phyloP scores from a whole-genome alignment of 1,140 invertebrate genomes.

The Dendrolimus kikuchii region DNA sequence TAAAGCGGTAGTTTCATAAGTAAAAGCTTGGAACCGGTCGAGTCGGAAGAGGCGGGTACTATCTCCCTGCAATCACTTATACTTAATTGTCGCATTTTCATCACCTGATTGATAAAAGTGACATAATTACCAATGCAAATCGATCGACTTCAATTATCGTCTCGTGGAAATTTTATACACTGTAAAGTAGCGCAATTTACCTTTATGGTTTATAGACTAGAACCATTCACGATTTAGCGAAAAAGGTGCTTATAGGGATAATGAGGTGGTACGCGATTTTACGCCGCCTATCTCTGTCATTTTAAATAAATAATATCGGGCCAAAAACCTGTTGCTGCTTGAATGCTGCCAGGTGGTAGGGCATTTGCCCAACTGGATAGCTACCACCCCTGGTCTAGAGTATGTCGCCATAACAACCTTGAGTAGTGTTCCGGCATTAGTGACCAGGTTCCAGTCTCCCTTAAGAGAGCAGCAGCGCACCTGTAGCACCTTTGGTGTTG shows the following conservation, averaged over 20 bases:
- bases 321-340: no score
- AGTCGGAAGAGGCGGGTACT: slow-evolving; percentile 46
- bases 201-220: slow-evolving; percentile 43
- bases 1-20: slow-evolving; percentile 18
- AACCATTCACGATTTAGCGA: slow-evolving; percentile 50
- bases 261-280: no score
- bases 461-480: no score
- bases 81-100: slow-evolving; percentile 60
- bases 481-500: no score
- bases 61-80: slow-evolving; percentile 44
- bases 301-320: no score
- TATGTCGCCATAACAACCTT: no score
- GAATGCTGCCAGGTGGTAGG: no score
- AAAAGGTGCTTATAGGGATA: slow-evolving; percentile 37
- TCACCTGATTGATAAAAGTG: slow-evolving; percentile 65
- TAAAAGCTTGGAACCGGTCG: slow-evolving; percentile 50
- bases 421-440: no score
- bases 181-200: slow-evolving; percentile 57
- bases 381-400: no score
- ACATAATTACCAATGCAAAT: slow-evolving; percentile 69
- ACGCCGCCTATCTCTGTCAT: no score
- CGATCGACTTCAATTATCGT: slow-evolving; percentile 60
- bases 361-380: no score
- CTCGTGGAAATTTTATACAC: slow-evolving; percentile 54
- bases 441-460: no score